Conservation (phyloP, 2,888 invertebrate species). For the Silvanus unidentatus region DNA sequence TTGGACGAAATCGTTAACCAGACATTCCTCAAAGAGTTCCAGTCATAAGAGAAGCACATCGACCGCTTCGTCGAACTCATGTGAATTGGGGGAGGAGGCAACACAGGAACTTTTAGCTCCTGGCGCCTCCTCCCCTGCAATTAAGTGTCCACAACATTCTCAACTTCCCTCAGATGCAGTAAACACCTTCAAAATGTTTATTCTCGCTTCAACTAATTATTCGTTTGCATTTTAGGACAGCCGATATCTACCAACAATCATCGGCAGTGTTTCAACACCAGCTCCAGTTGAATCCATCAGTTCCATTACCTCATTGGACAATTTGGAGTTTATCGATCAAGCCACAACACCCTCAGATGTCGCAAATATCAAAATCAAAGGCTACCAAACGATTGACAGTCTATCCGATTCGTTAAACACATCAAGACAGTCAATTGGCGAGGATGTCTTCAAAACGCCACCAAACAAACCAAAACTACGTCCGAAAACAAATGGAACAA, state of each 20-base stretch:
- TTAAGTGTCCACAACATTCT: conserved; percentile 7
- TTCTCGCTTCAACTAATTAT: too few species aligned
- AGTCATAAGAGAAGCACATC: conserved; percentile 43
- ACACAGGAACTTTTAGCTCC: conserved; percentile 41
- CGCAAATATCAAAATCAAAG: conserved; percentile 46
- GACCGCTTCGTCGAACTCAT: conserved; percentile 37
- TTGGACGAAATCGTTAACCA: conserved; percentile 45
- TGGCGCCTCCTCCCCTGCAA: conserved; percentile 55
- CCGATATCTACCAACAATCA: conserved; percentile 36
- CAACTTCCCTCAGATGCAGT: conserved; percentile 1
- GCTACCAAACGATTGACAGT: conserved; percentile 45
- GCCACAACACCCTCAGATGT: conserved; percentile 55
- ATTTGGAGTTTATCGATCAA: conserved; percentile 63
- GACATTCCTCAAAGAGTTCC: conserved; percentile 24
- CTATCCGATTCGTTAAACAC: conserved; percentile 46
- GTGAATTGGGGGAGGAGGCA: conserved; percentile 53
- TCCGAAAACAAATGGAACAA: conserved; percentile 27
- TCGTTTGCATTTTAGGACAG: too few species aligned
- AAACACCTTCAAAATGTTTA: not conserved
- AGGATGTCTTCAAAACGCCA: conserved; percentile 28
- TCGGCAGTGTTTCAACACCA: conserved; percentile 28
- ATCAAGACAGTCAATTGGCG: conserved; percentile 18
- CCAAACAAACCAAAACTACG: conserved; percentile 11
- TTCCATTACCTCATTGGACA: conserved; percentile 33
- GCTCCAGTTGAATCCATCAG: not conserved